Evolutionary conservation across 2,888 invertebrate genomes (phyloP).

Genomic region (Clanis bilineata): DNA sequence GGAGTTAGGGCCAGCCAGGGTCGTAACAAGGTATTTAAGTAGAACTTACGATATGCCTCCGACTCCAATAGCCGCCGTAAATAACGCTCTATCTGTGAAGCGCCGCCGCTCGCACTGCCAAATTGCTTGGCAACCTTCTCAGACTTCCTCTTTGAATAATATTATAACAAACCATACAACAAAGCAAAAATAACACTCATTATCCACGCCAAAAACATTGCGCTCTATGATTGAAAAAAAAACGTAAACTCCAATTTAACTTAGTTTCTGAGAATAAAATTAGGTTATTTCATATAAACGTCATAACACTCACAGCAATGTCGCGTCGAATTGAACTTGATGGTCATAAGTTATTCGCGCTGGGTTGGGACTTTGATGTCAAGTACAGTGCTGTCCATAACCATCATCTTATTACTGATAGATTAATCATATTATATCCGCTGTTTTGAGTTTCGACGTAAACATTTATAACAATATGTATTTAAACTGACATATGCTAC

Average conservation of each 20-base stretch:
- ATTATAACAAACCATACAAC: constrained; percentile 68
- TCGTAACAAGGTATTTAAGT: constrained; percentile 72
- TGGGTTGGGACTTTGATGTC: too few relatives aligned
- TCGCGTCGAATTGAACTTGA: too few relatives aligned
- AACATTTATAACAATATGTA: too few relatives aligned
- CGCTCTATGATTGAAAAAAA: constrained; percentile 25
- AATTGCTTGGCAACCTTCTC: constrained; percentile 78
- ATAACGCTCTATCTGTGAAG: constrained; percentile 70
- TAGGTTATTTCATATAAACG: too few relatives aligned
- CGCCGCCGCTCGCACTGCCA: constrained; percentile 66
- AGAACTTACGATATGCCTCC: constrained; percentile 67
- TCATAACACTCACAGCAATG: too few relatives aligned
- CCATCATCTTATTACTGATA: too few relatives aligned
- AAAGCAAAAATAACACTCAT: constrained; percentile 63
- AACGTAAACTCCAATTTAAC: background rate
- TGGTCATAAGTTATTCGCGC: too few relatives aligned
- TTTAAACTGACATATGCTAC: too few relatives aligned
- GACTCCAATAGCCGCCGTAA: constrained; percentile 67
- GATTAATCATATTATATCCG: too few relatives aligned
- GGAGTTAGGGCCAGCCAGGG: constrained; percentile 41
- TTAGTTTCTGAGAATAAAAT: background rate
- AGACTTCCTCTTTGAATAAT: constrained; percentile 76
- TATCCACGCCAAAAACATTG: constrained; percentile 28
- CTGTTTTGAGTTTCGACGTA: too few relatives aligned
- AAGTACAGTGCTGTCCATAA: too few relatives aligned